phyloP scores from a whole-genome alignment of 2,113 vertebrate species.

The Platycercus adscitus region DNA sequence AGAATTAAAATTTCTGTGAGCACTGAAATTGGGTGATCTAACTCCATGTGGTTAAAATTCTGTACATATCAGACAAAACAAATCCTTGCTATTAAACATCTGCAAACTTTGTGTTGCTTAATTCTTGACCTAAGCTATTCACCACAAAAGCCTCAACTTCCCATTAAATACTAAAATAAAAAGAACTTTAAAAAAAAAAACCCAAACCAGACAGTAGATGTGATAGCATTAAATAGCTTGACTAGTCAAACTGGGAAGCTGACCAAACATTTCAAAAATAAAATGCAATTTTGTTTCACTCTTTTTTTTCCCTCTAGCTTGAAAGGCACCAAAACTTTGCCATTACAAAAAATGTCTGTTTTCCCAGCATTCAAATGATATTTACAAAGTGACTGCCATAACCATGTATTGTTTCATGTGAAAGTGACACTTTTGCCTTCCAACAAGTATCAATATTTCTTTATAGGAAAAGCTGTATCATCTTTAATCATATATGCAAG shows the following conservation, averaged over 20 bases:
- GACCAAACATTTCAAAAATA: neutral
- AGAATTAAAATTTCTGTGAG: neutral
- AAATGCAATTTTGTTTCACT: neutral
- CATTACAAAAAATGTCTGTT: neutral
- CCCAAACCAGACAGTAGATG: neutral
- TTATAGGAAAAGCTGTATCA: neutral
- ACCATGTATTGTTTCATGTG: neutral
- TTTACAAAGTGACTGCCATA: neutral
- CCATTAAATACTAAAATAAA: neutral
- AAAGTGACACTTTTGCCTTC: neutral
- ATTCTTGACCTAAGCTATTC: neutral
- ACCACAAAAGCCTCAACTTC: neutral
- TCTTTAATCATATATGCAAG: neutral
- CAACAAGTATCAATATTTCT: neutral
- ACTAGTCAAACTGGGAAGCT: neutral
- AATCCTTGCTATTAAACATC: neutral
- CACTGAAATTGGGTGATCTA: neutral
- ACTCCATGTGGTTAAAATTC: neutral
- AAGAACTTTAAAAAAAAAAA: neutral
- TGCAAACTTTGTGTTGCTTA: neutral
- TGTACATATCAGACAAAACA: neutral
- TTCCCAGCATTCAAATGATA: neutral
- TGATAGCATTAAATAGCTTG: neutral
- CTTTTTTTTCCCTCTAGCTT: fast-evolving
- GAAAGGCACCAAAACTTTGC: neutral